Conservation (phyloP, 2,888 invertebrate species). For the Acronicta psi region DNA sequence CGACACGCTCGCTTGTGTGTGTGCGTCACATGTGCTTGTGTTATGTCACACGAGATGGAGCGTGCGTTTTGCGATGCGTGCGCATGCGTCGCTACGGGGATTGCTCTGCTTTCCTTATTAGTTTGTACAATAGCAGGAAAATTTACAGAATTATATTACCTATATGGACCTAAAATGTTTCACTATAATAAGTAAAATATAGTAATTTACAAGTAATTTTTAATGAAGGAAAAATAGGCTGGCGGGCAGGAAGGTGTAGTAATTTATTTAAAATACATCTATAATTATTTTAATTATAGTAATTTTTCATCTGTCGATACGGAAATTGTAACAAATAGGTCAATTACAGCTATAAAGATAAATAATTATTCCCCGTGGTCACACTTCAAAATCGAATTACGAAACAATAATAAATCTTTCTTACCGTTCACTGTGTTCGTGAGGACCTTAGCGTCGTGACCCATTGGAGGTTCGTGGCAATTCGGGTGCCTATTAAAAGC, state of each 20-base stretch:
- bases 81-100: conserved; percentile 13
- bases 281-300: conserved; percentile 6
- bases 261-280: too few species aligned
- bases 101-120: conserved; percentile 50
- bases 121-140: not conserved
- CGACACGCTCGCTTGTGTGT: conserved; percentile 38
- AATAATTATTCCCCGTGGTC: conserved; percentile 37
- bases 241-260: too few species aligned
- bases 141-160: too few species aligned
- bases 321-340: conserved; percentile 18
- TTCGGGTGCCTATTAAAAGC: conserved; percentile 34
- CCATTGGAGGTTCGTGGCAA: conserved; percentile 37
- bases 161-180: not conserved
- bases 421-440: conserved; percentile 14
- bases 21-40: conserved; percentile 59
- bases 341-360: conserved; percentile 12
- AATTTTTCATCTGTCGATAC: conserved; percentile 12
- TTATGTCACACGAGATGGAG: conserved; percentile 76
- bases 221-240: too few species aligned
- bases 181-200: not conserved
- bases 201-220: not conserved
- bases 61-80: conserved; percentile 49
- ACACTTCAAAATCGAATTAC: conserved; percentile 17
- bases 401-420: conserved; percentile 15
- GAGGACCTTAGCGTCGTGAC: conserved; percentile 36